Base-by-base conservation (phyloP, 2,113 vertebrate genomes). In the Equus quagga region DNA sequence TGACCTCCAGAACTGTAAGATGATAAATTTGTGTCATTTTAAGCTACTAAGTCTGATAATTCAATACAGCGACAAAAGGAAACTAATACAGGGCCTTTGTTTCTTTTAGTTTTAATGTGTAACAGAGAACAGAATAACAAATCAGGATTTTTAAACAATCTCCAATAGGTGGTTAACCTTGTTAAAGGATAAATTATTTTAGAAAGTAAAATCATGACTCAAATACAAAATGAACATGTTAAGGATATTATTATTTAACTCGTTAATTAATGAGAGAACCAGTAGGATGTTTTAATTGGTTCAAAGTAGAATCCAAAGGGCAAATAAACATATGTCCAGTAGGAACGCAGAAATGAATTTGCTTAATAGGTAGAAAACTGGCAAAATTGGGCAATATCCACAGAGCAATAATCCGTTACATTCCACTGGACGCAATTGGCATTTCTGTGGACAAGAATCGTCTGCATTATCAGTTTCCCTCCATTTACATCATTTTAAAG, bases 201-300 rank as follows among this genome's bases (percentile, higher is more conserved):
- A 75, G 54, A 72, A 97, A 75, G 56, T 75, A 75, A 73, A 85
- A 54, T 84, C 56, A 64, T 89, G 58, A 92, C 64, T 95, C 73
- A 93, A 31, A 79, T 85, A 73, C 31, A 65, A 36, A 93, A 54
- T 51, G 49, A 93, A 51, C 79, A 81, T 18, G 15, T 82, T 80
- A 76, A 93, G 72, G 56, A 54, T 82, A 36, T 54, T 82, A 36
- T 54, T 82, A 54, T 78, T 92, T 86, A 70, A 46, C 19, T 75
- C 6, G 6, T 76, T 87, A 54, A 28, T 67, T 87, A 85, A 89
- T 79, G 41, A 79, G 56, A 85, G 69, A 92, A 79, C 41, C 26
- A 41, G 60, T 46, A 85, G 60, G 51, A 58, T 81, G 44, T 46
- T 87, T 96, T 93, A 72, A 70, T 70, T 76, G 28, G 46, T 92